Percentiles rank a stretch among this genome's conserved stretches.
phyloP scores from a whole-genome alignment of 2,797 vertebrate genomes.

The Psittacula derbiana region DNA sequence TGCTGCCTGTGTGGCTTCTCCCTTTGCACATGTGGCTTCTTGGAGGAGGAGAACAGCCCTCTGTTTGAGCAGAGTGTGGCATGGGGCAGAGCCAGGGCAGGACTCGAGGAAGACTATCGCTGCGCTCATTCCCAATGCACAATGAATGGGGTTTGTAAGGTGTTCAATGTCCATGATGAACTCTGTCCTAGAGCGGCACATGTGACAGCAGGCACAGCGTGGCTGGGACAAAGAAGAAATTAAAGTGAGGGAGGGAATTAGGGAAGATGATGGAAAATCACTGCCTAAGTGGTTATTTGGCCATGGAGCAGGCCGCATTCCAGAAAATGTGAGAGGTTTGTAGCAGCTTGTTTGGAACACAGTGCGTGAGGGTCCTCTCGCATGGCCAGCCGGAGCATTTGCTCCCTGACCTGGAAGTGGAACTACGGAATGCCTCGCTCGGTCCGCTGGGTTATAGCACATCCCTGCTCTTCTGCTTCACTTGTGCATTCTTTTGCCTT shows the following conservation, averaged over 20 bases:
- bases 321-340: background rate
- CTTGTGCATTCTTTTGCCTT: background rate
- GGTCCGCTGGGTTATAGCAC: background rate
- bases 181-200: background rate
- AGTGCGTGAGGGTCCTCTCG: background rate
- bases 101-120: fast-evolving
- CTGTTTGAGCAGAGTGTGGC: background rate
- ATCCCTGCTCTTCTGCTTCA: background rate
- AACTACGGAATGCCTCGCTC: background rate
- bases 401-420: background rate
- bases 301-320: background rate
- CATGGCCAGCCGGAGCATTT: background rate
- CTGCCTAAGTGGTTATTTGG: background rate
- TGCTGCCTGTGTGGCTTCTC: background rate
- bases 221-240: background rate
- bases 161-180: background rate
- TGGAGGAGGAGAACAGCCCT: background rate
- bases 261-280: background rate
- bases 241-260: background rate
- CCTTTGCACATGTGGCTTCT: background rate
- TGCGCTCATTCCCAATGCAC: fast-evolving
- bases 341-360: background rate
- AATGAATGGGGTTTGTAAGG: background rate
- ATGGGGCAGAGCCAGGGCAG: background rate
- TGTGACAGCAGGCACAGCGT: background rate